A percentile compares a stretch with the other conserved stretches of the same genome.
These are phyloP conservation scores for Diaperis boleti DNA, from an alignment of 2,888 invertebrate species.

Conservation along the genomic window DNA sequence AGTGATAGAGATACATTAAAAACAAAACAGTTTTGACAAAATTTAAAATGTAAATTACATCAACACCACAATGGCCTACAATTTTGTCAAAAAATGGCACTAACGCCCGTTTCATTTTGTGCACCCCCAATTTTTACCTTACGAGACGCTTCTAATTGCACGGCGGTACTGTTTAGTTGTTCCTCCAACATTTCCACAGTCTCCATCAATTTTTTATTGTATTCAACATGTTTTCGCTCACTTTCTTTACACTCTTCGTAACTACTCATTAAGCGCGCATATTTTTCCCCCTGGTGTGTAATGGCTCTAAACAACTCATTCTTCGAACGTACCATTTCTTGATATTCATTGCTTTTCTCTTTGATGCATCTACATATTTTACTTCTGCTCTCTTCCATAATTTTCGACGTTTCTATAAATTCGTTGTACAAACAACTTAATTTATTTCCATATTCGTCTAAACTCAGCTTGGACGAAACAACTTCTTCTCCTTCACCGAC, in stretches of 20 bases:
- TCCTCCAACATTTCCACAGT: slow-evolving; percentile 1
- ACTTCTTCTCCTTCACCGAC: background rate
- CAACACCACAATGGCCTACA: too few relatives aligned
- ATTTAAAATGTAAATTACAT: too few relatives aligned
- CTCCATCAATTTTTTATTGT: slow-evolving; percentile 4
- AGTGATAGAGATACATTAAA: too few relatives aligned
- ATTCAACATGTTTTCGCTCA: background rate
- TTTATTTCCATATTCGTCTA: slow-evolving; percentile 12
- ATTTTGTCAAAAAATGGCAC: background rate
- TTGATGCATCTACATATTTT: slow-evolving; percentile 24
- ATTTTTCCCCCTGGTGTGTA: slow-evolving; percentile 3
- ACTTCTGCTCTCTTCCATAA: slow-evolving; percentile 16
- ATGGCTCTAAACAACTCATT: slow-evolving; percentile 1
- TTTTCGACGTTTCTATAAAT: slow-evolving; percentile 28
- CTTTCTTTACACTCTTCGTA: slow-evolving; percentile 13
- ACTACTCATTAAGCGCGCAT: background rate
- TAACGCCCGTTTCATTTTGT: background rate
- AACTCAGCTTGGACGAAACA: background rate
- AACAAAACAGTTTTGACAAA: background rate
- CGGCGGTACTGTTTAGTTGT: background rate
- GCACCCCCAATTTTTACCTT: background rate
- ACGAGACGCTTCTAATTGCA: background rate
- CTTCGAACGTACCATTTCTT: background rate
- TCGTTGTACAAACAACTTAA: slow-evolving; percentile 18
- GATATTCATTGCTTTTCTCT: slow-evolving; percentile 16